A percentile compares a stretch with the other conserved stretches of the same genome.
phyloP scores from a whole-genome alignment of 2,888 invertebrate species.

The Drosophila eohydei region DNA sequence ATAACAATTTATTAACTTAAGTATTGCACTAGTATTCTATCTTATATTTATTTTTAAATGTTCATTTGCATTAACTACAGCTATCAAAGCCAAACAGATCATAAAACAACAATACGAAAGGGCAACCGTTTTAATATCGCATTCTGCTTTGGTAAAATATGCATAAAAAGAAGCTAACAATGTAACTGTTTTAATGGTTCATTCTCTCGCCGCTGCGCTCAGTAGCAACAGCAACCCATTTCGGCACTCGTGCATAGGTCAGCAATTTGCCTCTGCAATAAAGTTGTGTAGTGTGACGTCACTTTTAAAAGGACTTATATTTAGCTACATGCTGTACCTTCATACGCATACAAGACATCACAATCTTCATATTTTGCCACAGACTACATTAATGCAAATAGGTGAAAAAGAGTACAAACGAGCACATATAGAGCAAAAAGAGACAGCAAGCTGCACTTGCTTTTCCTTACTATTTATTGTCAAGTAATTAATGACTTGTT shows the following conservation, averaged over 20 bases:
- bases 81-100: not conserved
- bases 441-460: too few relatives aligned
- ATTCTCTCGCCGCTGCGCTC: not conserved
- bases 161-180: not conserved
- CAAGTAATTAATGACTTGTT: not conserved
- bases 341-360: not conserved
- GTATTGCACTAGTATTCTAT: not conserved
- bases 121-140: not conserved
- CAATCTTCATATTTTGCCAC: not conserved
- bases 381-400: not conserved
- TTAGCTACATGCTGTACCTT: not conserved
- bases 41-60: not conserved
- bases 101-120: not conserved
- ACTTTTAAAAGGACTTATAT: not conserved
- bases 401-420: not conserved
- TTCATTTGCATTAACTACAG: not conserved
- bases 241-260: not conserved
- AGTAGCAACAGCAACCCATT: not conserved
- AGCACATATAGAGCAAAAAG: not conserved
- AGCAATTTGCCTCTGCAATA: not conserved
- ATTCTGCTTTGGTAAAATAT: not conserved
- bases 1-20: not conserved
- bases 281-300: not conserved
- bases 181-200: conserved; percentile 5
- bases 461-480: not conserved